Evolutionary conservation across 1,140 invertebrate genomes (phyloP), one percentile per base, ranked within the genome.

Genomic region (Pinna nobilis): DNA sequence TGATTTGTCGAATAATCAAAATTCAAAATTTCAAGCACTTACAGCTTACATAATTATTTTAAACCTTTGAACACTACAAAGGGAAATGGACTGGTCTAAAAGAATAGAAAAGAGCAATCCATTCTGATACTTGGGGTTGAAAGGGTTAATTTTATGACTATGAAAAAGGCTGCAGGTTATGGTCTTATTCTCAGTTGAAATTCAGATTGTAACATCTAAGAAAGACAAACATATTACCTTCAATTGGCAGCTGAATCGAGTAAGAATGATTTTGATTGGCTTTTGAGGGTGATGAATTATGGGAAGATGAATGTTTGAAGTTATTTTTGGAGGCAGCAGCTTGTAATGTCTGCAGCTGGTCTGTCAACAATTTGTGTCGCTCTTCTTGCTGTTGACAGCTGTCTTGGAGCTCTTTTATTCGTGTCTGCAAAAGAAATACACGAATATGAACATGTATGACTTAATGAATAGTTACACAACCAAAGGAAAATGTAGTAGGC

Each of bases 301-400:
- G 51, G 33, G 63, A 30, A 6, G 76, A 66, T 74, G 76, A 69
- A 28, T 73, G 65, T 59, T 73, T 74, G 18, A 50, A 66, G 49
- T 47, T 70, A 55, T 70, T 71, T 63, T 76, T 65, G 32, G 65
- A 60, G 49, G 71, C 78, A 57, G 72, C 78, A 63, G 71, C 82
- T 32, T 65, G 73, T 23, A 82, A 70, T n/a, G 73, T 90, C 89
- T 32, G 93, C 88, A 97, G 90, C 89, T 97, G 95, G 71, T 96
- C 89, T 80, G 95, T 93, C 51, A 97, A 91, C 87, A 97, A 95
- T 86, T 97, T 94, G 87, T 97, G 96, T 78, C 93, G 93, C 28
- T 96, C 94, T 79, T 94, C 95, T 88, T 97, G 96, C 75, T 96
- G 88, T 70, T 96, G 94, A 75, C 88, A 89, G 76, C 87, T 86